Conservation (phyloP, 2,888 invertebrate genomes). For the Xylocampa areola region DNA sequence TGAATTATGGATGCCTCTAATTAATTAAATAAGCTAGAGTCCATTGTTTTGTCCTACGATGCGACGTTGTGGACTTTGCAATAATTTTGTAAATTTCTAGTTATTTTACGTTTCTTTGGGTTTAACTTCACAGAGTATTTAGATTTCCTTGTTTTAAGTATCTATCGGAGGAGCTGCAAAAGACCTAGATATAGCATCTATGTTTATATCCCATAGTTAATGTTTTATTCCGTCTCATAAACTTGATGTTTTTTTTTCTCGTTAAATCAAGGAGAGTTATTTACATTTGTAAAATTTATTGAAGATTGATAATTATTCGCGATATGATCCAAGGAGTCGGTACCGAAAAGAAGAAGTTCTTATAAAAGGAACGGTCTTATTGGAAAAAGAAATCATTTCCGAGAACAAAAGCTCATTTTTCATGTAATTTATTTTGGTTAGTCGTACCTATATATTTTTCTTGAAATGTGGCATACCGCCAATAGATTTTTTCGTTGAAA, state of each 20-base stretch:
- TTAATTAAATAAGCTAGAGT: conserved; percentile 36
- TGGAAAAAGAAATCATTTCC: conserved; percentile 27
- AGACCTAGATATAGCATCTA: no score
- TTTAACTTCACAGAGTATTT: no score
- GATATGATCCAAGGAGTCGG: no score
- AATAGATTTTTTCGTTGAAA: conserved; percentile 34
- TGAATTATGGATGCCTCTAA: conserved; percentile 37
- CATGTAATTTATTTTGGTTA: conserved; percentile 31
- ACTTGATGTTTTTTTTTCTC: no score
- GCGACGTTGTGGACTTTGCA: conserved; percentile 2
- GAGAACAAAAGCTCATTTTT: conserved; percentile 36
- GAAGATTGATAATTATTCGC: no score
- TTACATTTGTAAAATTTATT: no score
- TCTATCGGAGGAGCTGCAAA: no score
- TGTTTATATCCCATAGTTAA: no score
- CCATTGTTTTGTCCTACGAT: conserved; percentile 3
- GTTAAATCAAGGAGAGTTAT: no score
- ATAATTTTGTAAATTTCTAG: conserved; percentile 2
- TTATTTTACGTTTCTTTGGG: neutral
- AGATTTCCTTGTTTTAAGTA: no score
- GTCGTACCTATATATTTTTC: conserved; percentile 37
- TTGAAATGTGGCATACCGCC: conserved; percentile 38
- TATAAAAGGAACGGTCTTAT: conserved; percentile 1
- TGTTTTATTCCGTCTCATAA: no score
- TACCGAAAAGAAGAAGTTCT: conserved; percentile 9